A percentile compares a stretch with the other conserved stretches of the same genome.
Evolutionary conservation across 2,113 vertebrate genomes (phyloP).

Genomic region (Actenoides lindsayi): DNA sequence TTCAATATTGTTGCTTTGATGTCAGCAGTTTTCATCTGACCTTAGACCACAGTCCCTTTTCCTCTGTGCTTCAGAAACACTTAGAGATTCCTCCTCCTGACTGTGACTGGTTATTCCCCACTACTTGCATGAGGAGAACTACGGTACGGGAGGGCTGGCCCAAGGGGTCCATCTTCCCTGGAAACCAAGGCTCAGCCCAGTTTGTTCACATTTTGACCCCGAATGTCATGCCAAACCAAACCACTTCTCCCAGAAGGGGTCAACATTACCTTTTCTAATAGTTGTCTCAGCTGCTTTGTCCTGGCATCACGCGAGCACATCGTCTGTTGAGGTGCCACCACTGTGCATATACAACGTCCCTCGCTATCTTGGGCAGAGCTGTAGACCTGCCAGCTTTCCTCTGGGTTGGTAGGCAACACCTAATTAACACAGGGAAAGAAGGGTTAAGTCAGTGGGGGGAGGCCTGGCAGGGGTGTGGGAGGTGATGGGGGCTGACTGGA

Average conservation of each 20-base stretch:
- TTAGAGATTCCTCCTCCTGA: not conserved
- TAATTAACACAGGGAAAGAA: conserved; percentile 55
- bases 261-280: conserved; percentile 93
- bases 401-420: conserved; percentile 95
- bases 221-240: not conserved
- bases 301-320: conserved; percentile 97
- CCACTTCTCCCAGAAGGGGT: not conserved
- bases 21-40: conserved; percentile 5
- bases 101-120: not conserved
- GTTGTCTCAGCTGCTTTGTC: conserved; percentile 97
- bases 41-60: not conserved
- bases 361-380: conserved; percentile 99
- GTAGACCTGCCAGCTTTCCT: conserved; percentile 99
- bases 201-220: not conserved
- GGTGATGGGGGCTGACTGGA: not conserved
- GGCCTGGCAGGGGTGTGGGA: not conserved
- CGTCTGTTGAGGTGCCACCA: conserved; percentile 97
- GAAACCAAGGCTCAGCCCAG: not conserved
- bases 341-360: conserved; percentile 97
- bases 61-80: not conserved
- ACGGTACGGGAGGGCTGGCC: accelerated
- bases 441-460: not conserved
- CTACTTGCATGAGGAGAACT: not conserved
- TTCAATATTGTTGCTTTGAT: not conserved
- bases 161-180: not conserved